phyloP scores from a whole-genome alignment of 2,113 vertebrate genomes.

The Lethenteron reissneri region DNA sequence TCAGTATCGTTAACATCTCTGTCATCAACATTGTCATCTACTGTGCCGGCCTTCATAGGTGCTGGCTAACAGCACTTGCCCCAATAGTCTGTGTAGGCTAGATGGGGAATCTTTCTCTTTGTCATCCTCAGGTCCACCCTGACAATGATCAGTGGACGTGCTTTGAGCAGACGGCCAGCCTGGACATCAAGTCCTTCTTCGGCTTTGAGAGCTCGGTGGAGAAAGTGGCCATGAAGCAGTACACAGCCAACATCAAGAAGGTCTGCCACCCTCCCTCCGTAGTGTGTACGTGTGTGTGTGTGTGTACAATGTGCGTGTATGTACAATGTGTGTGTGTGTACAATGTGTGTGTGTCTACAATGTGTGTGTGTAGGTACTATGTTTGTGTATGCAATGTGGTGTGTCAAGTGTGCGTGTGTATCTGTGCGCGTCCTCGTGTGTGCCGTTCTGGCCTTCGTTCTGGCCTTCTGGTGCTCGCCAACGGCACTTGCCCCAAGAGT shows the following conservation, averaged over 20 bases:
- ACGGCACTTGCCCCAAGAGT: too few relatives aligned
- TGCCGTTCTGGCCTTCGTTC: too few relatives aligned
- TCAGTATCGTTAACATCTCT: too few relatives aligned
- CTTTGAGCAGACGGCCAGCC: slow-evolving; percentile 74
- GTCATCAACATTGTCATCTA: neutral
- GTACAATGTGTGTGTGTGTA: too few relatives aligned
- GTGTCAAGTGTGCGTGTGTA: too few relatives aligned
- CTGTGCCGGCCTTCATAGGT: neutral
- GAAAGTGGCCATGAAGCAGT: slow-evolving; percentile 89
- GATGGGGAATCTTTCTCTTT: neutral
- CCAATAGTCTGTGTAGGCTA: neutral
- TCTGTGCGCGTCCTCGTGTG: too few relatives aligned
- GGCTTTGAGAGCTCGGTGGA: slow-evolving; percentile 89
- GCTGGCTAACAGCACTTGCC: neutral
- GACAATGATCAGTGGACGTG: slow-evolving; percentile 94
- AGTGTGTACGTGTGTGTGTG: neutral
- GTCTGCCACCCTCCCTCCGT: slow-evolving; percentile 17
- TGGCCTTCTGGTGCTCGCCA: too few relatives aligned
- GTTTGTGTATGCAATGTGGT: too few relatives aligned
- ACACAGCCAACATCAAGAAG: slow-evolving; percentile 80
- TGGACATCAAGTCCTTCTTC: slow-evolving; percentile 95
- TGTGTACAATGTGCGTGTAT: too few relatives aligned
- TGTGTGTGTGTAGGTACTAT: too few relatives aligned
- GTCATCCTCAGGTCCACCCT: slow-evolving; percentile 51
- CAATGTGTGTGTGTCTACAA: too few relatives aligned